Conservation (phyloP, 2,113 vertebrate species). For the Rana temporaria region DNA sequence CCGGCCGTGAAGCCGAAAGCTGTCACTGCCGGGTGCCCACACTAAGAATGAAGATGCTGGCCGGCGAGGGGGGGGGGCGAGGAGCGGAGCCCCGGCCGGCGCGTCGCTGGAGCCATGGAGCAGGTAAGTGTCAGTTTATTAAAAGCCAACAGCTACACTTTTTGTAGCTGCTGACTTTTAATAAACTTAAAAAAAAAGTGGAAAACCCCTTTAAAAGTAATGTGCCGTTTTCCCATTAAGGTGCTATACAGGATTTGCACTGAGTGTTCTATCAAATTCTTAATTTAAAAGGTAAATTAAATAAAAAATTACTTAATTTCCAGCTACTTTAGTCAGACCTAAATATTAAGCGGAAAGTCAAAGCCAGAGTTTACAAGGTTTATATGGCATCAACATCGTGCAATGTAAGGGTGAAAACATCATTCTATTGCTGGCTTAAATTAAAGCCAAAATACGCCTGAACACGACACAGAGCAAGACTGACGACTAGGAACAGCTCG, state of each 20-base stretch:
- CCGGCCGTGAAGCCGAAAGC: too few species aligned
- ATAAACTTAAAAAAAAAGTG: too few species aligned
- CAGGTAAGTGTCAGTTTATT: too few species aligned
- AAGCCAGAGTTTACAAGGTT: constrained; percentile 54
- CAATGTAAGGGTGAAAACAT: constrained; percentile 65
- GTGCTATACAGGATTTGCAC: not conserved
- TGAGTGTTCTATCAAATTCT: not conserved
- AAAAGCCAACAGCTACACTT: too few species aligned
- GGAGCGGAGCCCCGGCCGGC: too few species aligned
- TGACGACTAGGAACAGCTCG: constrained; percentile 62
- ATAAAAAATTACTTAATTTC: not conserved
- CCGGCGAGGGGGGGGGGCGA: too few species aligned
- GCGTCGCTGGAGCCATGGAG: too few species aligned
- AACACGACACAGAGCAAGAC: constrained; percentile 67
- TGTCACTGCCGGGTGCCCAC: too few species aligned
- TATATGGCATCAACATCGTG: constrained; percentile 20
- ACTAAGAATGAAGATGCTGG: too few species aligned
- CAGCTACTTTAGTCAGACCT: not conserved
- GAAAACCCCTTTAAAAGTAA: too few species aligned
- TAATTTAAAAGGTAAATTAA: not conserved
- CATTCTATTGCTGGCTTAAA: constrained; percentile 67
- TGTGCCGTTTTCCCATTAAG: too few species aligned
- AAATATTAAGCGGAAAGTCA: not conserved
- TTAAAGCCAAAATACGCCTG: constrained; percentile 76
- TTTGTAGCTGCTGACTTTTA: too few species aligned